phyloP scores from a whole-genome alignment of 1,140 invertebrate species.

The Heterodera carotae region DNA sequence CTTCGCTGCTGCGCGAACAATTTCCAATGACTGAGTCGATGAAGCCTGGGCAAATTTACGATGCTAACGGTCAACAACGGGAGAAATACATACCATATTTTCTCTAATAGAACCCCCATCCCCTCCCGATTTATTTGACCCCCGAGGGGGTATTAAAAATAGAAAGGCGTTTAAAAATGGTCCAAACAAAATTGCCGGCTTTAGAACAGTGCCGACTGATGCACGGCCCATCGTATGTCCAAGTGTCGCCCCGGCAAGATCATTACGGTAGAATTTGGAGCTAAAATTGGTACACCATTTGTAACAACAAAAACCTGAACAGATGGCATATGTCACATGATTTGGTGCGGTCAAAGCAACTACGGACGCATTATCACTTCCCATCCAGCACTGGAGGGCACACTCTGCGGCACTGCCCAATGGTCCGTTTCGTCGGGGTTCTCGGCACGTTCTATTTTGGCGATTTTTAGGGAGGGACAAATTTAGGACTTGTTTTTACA shows the following conservation, averaged over 20 bases:
- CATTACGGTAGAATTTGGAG: conserved; percentile 45
- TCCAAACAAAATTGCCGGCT: no score
- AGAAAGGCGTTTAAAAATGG: no score
- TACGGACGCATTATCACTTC: conserved; percentile 65
- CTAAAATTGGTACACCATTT: no score
- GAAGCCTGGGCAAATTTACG: conserved; percentile 64
- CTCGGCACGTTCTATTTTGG: conserved; percentile 59
- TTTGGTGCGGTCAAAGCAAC: conserved; percentile 62
- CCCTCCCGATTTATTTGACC: no score
- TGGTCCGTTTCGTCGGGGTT: conserved; percentile 51
- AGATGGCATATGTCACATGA: conserved; percentile 66
- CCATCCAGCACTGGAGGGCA: conserved; percentile 64
- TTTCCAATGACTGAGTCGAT: conserved; percentile 44
- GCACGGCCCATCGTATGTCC: conserved; percentile 62
- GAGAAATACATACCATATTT: no score
- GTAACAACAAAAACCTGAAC: neutral
- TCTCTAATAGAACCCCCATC: no score
- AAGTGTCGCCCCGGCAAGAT: conserved; percentile 62
- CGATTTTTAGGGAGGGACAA: conserved; percentile 56
- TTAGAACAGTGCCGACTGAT: conserved; percentile 56
- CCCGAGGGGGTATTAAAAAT: no score
- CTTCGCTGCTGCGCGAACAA: conserved; percentile 56
- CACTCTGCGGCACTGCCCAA: conserved; percentile 60
- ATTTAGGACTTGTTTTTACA: no score
- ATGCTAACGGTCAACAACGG: conserved; percentile 59